Conservation (phyloP, 1,140 invertebrate species). For the Tetramorium parvispinum region DNA sequence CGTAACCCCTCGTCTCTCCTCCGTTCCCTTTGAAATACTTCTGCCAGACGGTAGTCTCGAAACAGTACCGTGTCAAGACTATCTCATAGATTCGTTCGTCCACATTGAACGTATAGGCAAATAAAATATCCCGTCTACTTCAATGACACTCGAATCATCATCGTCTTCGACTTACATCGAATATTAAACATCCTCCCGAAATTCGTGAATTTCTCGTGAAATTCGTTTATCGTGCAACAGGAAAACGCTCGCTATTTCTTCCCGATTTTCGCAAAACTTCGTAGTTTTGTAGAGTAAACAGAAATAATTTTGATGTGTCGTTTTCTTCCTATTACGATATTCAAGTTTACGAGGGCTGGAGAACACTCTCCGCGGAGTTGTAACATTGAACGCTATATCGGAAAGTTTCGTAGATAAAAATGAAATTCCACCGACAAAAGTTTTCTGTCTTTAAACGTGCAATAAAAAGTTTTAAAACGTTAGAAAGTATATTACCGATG, state of each 20-base stretch:
- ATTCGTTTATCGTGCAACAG: conserved; percentile 12
- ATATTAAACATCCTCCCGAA: conserved; percentile 24
- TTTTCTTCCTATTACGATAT: conserved; percentile 8
- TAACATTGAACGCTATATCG: conserved; percentile 1
- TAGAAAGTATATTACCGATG: conserved; percentile 17
- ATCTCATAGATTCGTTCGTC: conserved; percentile 28
- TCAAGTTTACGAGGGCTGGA: conserved; percentile 28
- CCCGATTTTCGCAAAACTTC: conserved; percentile 5
- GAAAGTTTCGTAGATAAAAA: conserved; percentile 48
- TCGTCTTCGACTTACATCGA: background rate
- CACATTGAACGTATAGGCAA: background rate
- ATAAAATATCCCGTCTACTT: conserved; percentile 54
- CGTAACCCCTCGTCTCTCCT: conserved; percentile 35
- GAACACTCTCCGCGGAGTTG: conserved; percentile 19
- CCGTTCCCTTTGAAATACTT: conserved; percentile 52
- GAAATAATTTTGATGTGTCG: conserved; percentile 38
- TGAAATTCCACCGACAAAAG: conserved; percentile 45
- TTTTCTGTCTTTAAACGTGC: conserved; percentile 30
- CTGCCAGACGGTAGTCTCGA: conserved; percentile 42
- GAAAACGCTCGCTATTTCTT: background rate
- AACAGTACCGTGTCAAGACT: conserved; percentile 60
- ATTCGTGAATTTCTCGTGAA: background rate
- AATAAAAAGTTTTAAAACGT: conserved; percentile 38
- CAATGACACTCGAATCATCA: conserved; percentile 25
- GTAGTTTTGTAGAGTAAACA: conserved; percentile 6